These are phyloP conservation scores for Lathronympha strigana DNA, from an alignment of 2,888 invertebrate species.

Conservation along the genomic window DNA sequence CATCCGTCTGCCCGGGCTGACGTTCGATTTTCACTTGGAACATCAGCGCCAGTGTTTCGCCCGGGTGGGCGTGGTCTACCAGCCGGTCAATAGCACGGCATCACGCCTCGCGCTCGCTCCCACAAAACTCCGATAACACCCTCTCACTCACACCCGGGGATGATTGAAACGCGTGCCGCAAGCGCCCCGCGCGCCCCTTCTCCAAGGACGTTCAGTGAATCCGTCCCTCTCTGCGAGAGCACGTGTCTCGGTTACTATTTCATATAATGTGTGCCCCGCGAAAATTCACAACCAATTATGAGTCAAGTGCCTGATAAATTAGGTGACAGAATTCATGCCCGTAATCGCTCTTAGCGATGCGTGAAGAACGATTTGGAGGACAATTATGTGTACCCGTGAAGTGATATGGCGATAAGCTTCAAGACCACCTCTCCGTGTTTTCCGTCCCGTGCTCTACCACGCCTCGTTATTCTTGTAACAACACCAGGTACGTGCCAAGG, in stretches of 20 bases:
- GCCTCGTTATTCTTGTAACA: conserved; percentile 65
- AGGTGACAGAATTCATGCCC: conserved; percentile 75
- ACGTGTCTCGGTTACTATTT: conserved; percentile 83
- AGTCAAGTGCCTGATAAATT: conserved; percentile 82
- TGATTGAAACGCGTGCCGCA: conserved; percentile 85
- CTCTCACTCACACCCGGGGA: conserved; percentile 75
- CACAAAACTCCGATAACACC: conserved; percentile 50
- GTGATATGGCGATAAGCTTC: conserved; percentile 81
- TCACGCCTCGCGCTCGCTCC: conserved; percentile 67
- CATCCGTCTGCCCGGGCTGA: conserved; percentile 81
- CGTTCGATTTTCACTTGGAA: conserved; percentile 83
- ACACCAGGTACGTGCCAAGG: conserved; percentile 68
- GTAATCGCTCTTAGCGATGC: conserved; percentile 72
- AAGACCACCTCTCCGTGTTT: conserved; percentile 74
- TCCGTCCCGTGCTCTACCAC: conserved; percentile 76
- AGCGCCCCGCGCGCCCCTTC: conserved; percentile 82
- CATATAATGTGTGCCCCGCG: conserved; percentile 83
- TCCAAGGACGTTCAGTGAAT: conserved; percentile 84
- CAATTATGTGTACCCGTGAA: conserved; percentile 72
- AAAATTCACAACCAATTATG: conserved; percentile 82
- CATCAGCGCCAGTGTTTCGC: conserved; percentile 78
- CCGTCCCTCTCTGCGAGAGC: conserved; percentile 84
- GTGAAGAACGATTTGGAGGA: conserved; percentile 70
- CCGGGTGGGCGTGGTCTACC: conserved; percentile 82
- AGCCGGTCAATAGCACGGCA: conserved; percentile 83